phyloP scores from a whole-genome alignment of 2,113 vertebrate genomes.

The Eonycteris spelaea region DNA sequence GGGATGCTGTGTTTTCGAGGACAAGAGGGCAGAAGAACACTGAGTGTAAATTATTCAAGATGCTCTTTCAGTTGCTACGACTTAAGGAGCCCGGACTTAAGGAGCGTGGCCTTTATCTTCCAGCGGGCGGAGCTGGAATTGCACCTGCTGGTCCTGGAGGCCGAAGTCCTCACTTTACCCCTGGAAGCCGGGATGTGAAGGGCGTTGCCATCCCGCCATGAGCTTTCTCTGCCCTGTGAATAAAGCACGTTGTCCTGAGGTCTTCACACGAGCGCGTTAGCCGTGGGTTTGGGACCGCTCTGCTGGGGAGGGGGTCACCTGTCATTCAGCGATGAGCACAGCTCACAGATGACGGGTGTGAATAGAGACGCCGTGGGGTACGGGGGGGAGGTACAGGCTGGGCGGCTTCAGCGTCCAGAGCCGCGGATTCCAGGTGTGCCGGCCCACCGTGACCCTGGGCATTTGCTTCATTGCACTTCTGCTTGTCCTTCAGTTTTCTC shows the following conservation, averaged over 20 bases:
- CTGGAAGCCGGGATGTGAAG: background rate
- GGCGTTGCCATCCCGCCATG: background rate
- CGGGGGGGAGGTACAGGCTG: background rate
- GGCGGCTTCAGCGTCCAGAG: background rate
- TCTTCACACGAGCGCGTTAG: background rate
- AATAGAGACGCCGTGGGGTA: background rate
- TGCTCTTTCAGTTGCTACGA: background rate
- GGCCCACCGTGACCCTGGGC: background rate
- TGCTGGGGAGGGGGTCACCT: background rate
- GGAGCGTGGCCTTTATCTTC: background rate
- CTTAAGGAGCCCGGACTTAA: background rate
- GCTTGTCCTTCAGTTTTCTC: background rate
- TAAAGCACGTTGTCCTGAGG: background rate
- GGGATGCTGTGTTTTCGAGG: background rate
- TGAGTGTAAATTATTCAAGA: background rate
- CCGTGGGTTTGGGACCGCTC: accelerated
- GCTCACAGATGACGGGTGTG: background rate
- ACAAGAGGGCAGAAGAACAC: background rate
- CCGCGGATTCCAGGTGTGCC: background rate
- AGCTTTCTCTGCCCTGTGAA: background rate
- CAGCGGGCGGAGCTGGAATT: background rate
- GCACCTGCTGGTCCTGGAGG: background rate
- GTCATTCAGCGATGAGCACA: too few species aligned
- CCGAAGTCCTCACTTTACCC: accelerated
- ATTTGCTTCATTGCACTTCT: background rate